These are phyloP conservation scores for Zaprionus gabonicus DNA, from an alignment of 1,140 invertebrate species.

Conservation along the genomic window DNA sequence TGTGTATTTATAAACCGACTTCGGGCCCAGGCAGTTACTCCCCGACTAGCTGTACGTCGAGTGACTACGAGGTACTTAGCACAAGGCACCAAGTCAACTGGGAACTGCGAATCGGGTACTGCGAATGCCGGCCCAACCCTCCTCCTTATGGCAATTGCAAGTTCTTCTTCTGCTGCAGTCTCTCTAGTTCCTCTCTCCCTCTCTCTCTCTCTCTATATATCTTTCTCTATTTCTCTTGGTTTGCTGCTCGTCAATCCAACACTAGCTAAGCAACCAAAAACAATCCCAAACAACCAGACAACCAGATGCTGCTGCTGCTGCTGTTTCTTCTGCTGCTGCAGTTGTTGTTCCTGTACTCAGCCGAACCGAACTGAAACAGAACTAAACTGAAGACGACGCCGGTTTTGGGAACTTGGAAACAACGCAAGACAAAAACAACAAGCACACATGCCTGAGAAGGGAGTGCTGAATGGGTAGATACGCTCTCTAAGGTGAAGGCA, in stretches of 20 bases:
- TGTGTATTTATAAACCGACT: constrained; percentile 58
- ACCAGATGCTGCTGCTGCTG: constrained; percentile 17
- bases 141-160: constrained; percentile 7
- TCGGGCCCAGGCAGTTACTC: constrained; percentile 28
- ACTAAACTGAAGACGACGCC: constrained; percentile 29
- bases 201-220: too few relatives aligned
- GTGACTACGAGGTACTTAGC: constrained; percentile 44
- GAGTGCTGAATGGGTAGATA: neutral
- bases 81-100: constrained; percentile 11
- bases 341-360: constrained; percentile 6
- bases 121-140: constrained; percentile 9
- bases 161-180: neutral
- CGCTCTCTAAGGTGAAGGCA: neutral
- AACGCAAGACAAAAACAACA: constrained; percentile 25
- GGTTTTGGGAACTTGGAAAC: constrained; percentile 47
- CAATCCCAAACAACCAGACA: constrained; percentile 24
- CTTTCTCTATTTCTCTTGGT: neutral
- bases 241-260: constrained; percentile 22
- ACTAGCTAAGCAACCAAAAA: constrained; percentile 29
- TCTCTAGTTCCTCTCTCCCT: constrained; percentile 6
- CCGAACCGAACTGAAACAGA: constrained; percentile 16
- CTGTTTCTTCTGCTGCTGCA: constrained; percentile 3
- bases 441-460: neutral
- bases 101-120: neutral
- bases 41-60: constrained; percentile 2